Conservation (phyloP, 2,797 vertebrate species). For the Serranus cabrilla region DNA sequence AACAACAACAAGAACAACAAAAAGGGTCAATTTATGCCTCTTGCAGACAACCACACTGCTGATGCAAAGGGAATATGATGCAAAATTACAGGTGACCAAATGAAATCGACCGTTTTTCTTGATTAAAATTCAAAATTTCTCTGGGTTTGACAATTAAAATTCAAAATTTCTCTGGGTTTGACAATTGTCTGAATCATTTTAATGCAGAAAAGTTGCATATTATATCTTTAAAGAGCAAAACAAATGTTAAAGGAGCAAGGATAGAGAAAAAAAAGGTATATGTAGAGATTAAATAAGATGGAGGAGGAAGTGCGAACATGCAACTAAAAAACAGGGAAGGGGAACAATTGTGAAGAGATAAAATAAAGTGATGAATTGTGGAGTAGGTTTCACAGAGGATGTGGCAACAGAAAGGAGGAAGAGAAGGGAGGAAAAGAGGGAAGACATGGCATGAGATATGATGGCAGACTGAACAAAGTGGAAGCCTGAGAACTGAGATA, state of each 20-base stretch:
- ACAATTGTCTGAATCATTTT: too few relatives aligned
- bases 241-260: neutral
- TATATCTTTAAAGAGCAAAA: neutral
- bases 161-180: too few relatives aligned
- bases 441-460: slow-evolving; percentile 25
- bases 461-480: slow-evolving; percentile 9
- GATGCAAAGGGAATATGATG: too few relatives aligned
- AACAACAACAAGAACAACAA: too few relatives aligned
- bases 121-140: too few relatives aligned
- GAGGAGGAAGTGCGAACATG: neutral
- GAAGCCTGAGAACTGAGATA: slow-evolving; percentile 47
- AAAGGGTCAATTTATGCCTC: too few relatives aligned
- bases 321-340: neutral
- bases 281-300: neutral
- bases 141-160: too few relatives aligned
- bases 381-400: neutral
- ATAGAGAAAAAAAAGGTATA: too few relatives aligned
- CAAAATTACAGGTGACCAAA: too few relatives aligned
- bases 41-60: too few relatives aligned
- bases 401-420: slow-evolving; percentile 8
- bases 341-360: neutral
- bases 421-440: slow-evolving; percentile 8
- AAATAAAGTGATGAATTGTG: neutral
- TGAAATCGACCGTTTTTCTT: too few relatives aligned
- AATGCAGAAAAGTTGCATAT: too few relatives aligned